Evolutionary conservation across 2,797 vertebrate genomes (phyloP), one percentile per base, ranked within the genome.

Genomic region (Geotrypetes seraphini): DNA sequence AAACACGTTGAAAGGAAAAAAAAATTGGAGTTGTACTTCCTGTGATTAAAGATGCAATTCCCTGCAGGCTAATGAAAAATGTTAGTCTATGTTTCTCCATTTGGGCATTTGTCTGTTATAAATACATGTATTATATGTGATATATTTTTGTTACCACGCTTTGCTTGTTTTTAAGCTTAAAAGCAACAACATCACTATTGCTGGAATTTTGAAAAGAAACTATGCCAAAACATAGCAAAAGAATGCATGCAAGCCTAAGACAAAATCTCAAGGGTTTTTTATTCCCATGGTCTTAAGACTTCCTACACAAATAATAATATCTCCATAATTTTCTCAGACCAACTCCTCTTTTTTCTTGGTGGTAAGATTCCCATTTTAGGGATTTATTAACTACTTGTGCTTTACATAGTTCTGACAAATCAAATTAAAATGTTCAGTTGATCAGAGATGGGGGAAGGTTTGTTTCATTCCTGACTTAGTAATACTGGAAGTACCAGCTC

Each of bases 1-100:
- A 84, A n/a, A 79, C 79, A 78, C 85, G 89, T 85, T 83, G 88
- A 89, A 85, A 82, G 74, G 83, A 81, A 73, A n/a, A n/a, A n/a
- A n/a, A n/a, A n/a, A n/a, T n/a, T n/a, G 66, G 69, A 47, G 50
- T 75, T 79, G 71, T 66, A 61, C 69, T 74, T 69, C 76, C 53
- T 71, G 72, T 83, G 79, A 84, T 84, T 85, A 83, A 83, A 84
- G 74, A 78, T 75, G 75, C 69, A 75, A 62, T 81, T 83, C 78
- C 72, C 72, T 54, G 74, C 63, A 63, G 79, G 60, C 53, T 79
- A 79, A 81, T 79, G 72, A 74, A 60, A 78, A 78, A 70, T 85
- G 71, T 84, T 78, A 74, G 69, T 78, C 71, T 66, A 61, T 66
- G 63, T 75, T 75, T 75, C 72, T 71, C 64, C 73, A 75, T 69